Evolutionary conservation across 2,113 vertebrate species (phyloP), one percentile per base, ranked within the genome.

Genomic region (Cynopterus brachyotis): DNA sequence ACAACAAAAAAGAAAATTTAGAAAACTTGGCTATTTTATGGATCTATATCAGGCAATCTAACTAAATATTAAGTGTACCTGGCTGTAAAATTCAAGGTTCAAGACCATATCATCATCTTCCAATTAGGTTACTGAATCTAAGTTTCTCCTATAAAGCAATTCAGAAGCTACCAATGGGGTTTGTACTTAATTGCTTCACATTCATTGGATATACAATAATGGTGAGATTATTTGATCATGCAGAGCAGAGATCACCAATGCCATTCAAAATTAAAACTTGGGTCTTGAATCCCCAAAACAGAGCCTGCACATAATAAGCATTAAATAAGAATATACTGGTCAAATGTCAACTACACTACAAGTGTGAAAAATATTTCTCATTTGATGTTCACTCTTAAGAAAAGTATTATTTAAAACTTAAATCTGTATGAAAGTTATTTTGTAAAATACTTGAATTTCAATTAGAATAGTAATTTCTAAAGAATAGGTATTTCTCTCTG

Each of bases 371-470:
- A 50, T 30, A 75, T 32, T 62, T 62, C 70, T 80, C 69, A 72
- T 72, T 26, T 42, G 69, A 72, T 28, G 7, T 62, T 83, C 17
- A 79, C 28, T 88, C 45, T 81, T 83, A 80, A 87, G 42, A 57
- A 82, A 76, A 89, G 16, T 28, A 40, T 78, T n/a, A 69, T 64
- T 82, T 96, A 88, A 76, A 67, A 76, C 22, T 72, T 40, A 83
- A 53, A 28, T 87, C 12, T 70, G 4, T 70, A 28, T n/a, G 3
- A 97, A 87, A 94, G 15, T 13, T 70, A 79, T 9, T 89, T 80
- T 91, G 16, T 87, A 89, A 78, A 92, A 45, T 22, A 60, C 13
- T 22, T 76, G 53, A 87, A 95, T 89, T 96, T 92, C 55, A 95
- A 70, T 81, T 85, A 89, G 12, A 87, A 26, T 75, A 80, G 62